Conservation (phyloP, 2,113 vertebrate species). For the Dicerorhinus sumatrensis region DNA sequence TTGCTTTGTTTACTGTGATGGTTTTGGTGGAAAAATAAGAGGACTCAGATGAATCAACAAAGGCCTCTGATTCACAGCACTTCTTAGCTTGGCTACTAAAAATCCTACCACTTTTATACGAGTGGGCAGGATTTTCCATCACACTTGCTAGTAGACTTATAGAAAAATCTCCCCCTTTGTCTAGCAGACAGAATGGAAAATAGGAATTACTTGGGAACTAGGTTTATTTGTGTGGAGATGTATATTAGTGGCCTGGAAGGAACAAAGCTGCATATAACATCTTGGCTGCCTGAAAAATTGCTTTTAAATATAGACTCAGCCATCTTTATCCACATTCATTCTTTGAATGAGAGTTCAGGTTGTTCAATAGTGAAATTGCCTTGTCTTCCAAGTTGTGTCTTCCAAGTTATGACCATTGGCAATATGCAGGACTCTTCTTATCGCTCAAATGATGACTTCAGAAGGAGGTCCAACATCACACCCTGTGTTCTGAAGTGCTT, state of each 20-base stretch:
- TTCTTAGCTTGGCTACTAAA: conserved; percentile 4
- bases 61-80: neutral
- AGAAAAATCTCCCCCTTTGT: conserved; percentile 3
- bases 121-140: neutral
- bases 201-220: neutral
- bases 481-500: neutral
- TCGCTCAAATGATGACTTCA: neutral
- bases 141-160: neutral
- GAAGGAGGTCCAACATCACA: neutral
- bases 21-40: neutral
- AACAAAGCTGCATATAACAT: neutral
- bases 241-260: neutral
- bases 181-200: neutral
- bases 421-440: neutral
- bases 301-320: neutral
- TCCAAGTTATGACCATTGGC: neutral
- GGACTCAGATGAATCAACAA: neutral
- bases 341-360: conserved; percentile 16
- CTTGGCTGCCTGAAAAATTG: neutral
- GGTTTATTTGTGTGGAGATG: neutral
- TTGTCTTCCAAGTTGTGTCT: neutral
- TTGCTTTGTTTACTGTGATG: conserved; percentile 27
- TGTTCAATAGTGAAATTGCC: neutral
- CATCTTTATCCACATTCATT: neutral
- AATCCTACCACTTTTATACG: neutral